Percentiles rank a stretch among this genome's conserved stretches.
Conservation (phyloP, 2,797 vertebrate species). For the Xiphorhynchus erythropygius region DNA sequence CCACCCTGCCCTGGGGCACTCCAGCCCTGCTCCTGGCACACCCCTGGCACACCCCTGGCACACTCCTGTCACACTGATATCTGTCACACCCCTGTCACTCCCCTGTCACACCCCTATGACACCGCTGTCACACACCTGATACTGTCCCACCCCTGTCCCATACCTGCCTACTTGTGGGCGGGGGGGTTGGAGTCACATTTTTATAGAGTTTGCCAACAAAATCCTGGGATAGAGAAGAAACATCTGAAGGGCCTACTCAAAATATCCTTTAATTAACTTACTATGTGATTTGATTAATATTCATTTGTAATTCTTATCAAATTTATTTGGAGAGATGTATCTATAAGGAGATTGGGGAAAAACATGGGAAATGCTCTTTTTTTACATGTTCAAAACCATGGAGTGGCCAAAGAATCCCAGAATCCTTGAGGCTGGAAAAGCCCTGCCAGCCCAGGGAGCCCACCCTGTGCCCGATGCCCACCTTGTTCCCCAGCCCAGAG, state of each 20-base stretch:
- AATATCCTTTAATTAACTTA: neutral
- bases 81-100: too few species aligned
- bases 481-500: neutral
- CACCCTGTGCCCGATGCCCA: neutral
- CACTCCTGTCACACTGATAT: too few species aligned
- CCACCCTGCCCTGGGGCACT: too few species aligned
- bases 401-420: too few species aligned
- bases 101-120: neutral
- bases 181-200: neutral
- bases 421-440: rapidly evolving
- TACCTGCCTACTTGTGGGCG: too few species aligned
- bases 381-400: rapidly evolving
- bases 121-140: too few species aligned
- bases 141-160: neutral
- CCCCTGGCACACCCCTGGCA: neutral
- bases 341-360: neutral
- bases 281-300: rapidly evolving
- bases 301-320: neutral
- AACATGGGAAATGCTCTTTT: neutral
- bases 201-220: neutral
- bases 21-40: neutral
- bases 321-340: neutral
- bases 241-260: neutral
- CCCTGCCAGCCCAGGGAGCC: rapidly evolving
- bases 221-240: neutral